These are phyloP conservation scores for Epizoanthus stellaris DNA, from an alignment of 92 coral and sea anemone species.

Conservation along the genomic window DNA sequence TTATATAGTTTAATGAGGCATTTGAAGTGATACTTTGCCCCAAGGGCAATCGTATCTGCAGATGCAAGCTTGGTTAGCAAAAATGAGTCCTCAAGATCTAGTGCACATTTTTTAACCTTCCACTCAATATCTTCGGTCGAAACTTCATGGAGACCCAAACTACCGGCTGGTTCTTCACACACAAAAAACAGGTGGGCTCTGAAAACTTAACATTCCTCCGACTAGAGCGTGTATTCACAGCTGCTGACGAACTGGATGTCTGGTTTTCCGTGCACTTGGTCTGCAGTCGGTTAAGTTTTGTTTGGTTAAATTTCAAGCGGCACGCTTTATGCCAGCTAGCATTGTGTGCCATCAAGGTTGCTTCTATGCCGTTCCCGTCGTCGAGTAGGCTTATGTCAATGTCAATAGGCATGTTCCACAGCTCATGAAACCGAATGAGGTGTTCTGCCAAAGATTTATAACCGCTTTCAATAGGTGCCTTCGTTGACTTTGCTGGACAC, in stretches of 20 bases:
- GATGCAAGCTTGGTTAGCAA: constrained; percentile 33
- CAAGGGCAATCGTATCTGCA: constrained; percentile 31
- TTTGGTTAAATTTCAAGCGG: constrained; percentile 24
- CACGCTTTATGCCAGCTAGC: constrained; percentile 38
- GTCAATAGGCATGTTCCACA: constrained; percentile 6
- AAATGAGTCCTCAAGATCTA: neutral
- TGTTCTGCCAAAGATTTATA: constrained; percentile 42
- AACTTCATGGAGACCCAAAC: too few species aligned
- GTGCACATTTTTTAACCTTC: constrained; percentile 10
- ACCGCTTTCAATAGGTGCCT: constrained; percentile 35
- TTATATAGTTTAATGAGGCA: constrained; percentile 18
- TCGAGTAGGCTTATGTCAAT: constrained; percentile 11
- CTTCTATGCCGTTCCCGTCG: constrained; percentile 43
- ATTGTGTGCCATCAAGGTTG: constrained; percentile 37
- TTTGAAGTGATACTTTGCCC: constrained; percentile 40
- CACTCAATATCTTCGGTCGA: neutral
- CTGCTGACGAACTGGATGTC: too few species aligned
- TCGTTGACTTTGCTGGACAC: constrained; percentile 42
- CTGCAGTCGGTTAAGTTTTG: too few species aligned
- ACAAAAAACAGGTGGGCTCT: neutral
- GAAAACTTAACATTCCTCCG: too few species aligned
- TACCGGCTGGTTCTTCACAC: too few species aligned
- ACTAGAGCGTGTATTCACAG: too few species aligned
- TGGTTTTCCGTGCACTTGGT: too few species aligned
- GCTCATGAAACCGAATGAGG: neutral